phyloP scores from a whole-genome alignment of 2,113 vertebrate species.

The Leptobrachium leishanense region DNA sequence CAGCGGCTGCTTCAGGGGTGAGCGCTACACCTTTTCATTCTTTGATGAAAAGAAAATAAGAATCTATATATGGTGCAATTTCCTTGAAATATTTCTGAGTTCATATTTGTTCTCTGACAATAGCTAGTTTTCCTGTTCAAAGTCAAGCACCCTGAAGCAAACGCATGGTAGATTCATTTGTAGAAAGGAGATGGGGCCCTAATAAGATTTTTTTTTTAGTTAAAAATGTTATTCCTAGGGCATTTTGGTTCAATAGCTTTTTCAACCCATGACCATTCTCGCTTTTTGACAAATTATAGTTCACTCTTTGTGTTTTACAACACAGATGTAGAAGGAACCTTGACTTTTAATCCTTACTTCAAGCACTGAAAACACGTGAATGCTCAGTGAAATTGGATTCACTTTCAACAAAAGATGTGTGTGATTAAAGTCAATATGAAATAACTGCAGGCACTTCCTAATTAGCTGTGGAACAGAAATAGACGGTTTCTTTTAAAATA shows the following conservation, averaged over 20 bases:
- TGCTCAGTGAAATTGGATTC: background rate
- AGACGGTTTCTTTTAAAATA: too few relatives aligned
- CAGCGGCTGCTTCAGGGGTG: too few relatives aligned
- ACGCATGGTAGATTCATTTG: background rate
- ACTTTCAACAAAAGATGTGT: background rate
- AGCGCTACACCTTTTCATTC: background rate
- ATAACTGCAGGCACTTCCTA: too few relatives aligned
- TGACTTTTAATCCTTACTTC: background rate
- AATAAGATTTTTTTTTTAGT: background rate
- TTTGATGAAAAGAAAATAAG: background rate
- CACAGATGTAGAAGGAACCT: background rate
- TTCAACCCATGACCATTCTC: too few relatives aligned
- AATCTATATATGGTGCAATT: background rate
- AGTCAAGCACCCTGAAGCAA: background rate
- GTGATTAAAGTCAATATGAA: too few relatives aligned
- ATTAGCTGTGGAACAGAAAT: too few relatives aligned
- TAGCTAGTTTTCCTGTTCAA: background rate
- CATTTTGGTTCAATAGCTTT: background rate
- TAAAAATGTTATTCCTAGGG: background rate
- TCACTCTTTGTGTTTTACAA: background rate
- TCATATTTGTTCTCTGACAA: background rate
- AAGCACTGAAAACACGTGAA: background rate
- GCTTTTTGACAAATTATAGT: too few relatives aligned
- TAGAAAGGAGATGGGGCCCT: background rate
- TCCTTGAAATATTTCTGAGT: background rate